Percentiles rank a stretch among this genome's conserved stretches.
Conservation (phyloP, 2,113 vertebrate species). For the Peromyscus californicus region DNA sequence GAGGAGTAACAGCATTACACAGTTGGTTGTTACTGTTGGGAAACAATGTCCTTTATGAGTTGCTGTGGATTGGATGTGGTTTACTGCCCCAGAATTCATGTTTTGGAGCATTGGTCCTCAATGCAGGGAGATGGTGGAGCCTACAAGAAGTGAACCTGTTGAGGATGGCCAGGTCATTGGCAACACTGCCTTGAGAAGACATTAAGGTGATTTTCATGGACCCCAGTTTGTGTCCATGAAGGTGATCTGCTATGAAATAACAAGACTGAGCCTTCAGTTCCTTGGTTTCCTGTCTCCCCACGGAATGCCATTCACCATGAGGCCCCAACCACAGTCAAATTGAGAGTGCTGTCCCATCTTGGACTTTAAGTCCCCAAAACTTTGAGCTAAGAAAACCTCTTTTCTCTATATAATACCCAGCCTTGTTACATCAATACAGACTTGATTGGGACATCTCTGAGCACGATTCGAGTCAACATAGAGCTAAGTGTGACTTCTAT, state of each 20-base stretch:
- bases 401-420: not conserved
- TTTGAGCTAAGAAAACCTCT: not conserved
- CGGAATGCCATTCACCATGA: too few species aligned
- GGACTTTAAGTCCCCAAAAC: not conserved
- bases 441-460: not conserved
- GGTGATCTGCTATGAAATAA: not conserved
- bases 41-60: not conserved
- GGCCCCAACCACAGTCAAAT: not conserved
- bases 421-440: not conserved
- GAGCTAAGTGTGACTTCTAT: not conserved
- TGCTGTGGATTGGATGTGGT: not conserved
- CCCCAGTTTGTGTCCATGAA: not conserved
- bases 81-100: not conserved
- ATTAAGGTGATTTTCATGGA: not conserved
- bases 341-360: not conserved
- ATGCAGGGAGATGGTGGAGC: not conserved
- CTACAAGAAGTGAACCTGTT: not conserved
- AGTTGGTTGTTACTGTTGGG: not conserved
- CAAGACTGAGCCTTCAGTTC: not conserved
- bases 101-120: not conserved
- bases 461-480: not conserved
- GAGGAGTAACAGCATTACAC: not conserved
- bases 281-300: not conserved
- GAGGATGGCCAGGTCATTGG: not conserved
- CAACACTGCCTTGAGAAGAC: not conserved